A percentile compares a stretch with the other conserved stretches of the same genome.
phyloP scores from a whole-genome alignment of 2,113 vertebrate genomes.

The Prolemur simus region DNA sequence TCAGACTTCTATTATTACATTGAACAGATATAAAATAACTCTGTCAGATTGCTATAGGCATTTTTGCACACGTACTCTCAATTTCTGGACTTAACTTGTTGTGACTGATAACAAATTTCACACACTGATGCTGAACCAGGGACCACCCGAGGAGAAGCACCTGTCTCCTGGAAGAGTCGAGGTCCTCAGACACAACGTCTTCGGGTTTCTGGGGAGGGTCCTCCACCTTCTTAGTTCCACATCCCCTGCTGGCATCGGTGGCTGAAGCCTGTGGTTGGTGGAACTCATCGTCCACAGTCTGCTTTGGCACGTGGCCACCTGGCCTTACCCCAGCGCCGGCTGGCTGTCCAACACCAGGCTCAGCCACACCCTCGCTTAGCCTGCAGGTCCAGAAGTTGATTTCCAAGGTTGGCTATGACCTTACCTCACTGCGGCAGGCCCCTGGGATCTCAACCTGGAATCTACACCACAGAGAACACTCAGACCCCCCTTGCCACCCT shows the following conservation, averaged over 20 bases:
- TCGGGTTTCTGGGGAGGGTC: not conserved
- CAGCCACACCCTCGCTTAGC: too few relatives aligned
- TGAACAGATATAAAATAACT: not conserved
- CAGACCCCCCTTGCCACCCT: not conserved
- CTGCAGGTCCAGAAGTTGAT: not conserved
- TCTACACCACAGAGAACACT: rapidly evolving
- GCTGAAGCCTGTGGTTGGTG: not conserved
- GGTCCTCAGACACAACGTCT: not conserved
- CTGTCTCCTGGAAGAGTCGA: not conserved
- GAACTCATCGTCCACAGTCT: not conserved
- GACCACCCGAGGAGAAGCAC: not conserved
- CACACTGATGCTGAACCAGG: not conserved
- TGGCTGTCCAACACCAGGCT: not conserved
- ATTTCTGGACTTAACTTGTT: not conserved
- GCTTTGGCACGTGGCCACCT: not conserved
- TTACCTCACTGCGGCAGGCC: not conserved
- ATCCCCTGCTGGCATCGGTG: not conserved
- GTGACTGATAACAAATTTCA: not conserved
- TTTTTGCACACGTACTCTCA: not conserved
- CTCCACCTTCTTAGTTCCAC: not conserved
- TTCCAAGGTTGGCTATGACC: not conserved
- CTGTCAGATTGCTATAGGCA: not conserved
- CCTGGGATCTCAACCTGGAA: not conserved
- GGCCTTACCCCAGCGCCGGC: not conserved
- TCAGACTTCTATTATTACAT: not conserved